Percentiles rank a stretch among this genome's conserved stretches.
Conservation (phyloP, 2,797 vertebrate species). For the Atherinosoma microstoma region DNA sequence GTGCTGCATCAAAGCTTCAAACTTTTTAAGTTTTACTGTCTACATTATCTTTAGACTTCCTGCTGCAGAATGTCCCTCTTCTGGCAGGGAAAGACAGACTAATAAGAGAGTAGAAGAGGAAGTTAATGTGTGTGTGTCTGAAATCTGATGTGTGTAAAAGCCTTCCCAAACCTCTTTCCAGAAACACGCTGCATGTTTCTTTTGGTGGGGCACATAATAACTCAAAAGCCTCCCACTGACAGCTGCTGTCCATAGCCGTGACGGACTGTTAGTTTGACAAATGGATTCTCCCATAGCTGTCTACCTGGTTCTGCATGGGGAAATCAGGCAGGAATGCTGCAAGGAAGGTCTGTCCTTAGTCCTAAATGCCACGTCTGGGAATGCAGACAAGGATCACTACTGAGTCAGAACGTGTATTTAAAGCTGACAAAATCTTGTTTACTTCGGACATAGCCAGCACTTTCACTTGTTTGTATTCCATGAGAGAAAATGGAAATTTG, state of each 20-base stretch:
- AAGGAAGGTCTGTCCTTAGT: constrained; percentile 58
- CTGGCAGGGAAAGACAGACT: constrained; percentile 48
- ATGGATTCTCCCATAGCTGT: constrained; percentile 56
- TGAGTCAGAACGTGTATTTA: constrained; percentile 57
- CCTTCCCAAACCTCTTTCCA: constrained; percentile 15
- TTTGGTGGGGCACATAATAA: constrained; percentile 59
- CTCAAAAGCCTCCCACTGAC: constrained; percentile 64
- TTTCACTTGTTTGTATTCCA: constrained; percentile 51
- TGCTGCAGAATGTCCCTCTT: constrained; percentile 30
- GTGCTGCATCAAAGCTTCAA: constrained; percentile 32
- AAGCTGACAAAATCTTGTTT: constrained; percentile 69
- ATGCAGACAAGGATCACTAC: constrained; percentile 62
- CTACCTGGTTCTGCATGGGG: constrained; percentile 62
- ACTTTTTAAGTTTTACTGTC: constrained; percentile 29
- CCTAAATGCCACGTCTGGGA: constrained; percentile 55
- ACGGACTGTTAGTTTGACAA: constrained; percentile 63
- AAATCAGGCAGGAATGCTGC: constrained; percentile 57
- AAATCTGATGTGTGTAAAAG: constrained; percentile 30
- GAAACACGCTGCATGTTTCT: constrained; percentile 43
- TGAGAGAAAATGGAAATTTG: constrained; percentile 55
- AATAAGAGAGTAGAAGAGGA: constrained; percentile 32
- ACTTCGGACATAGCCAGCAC: constrained; percentile 31
- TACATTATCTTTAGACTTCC: constrained; percentile 54
- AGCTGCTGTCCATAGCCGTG: constrained; percentile 57
- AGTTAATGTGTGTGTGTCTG: constrained; percentile 13